Conservation (phyloP, 2,888 invertebrate species). For the Drosophila kambysellisi region DNA sequence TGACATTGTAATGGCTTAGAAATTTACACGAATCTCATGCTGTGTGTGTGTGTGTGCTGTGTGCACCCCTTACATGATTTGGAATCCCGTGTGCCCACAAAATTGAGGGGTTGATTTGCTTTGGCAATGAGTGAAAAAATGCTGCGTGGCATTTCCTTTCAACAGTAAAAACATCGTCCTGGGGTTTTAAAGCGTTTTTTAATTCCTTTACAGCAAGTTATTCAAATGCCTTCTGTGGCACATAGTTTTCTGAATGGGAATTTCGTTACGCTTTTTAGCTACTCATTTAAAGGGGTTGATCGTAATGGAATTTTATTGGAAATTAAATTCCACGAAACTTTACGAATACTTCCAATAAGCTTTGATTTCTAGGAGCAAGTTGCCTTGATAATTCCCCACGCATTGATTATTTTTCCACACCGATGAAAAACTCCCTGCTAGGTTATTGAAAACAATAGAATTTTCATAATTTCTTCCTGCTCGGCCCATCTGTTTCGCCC, state of each 20-base stretch:
- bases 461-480: constrained; percentile 65
- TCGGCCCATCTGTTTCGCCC: constrained; percentile 53
- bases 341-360: constrained; percentile 50
- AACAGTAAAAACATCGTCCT: constrained; percentile 13
- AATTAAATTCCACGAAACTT: constrained; percentile 19
- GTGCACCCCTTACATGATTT: constrained; percentile 62
- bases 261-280: constrained; percentile 31
- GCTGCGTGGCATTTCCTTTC: constrained; percentile 27
- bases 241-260: constrained; percentile 47
- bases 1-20: constrained; percentile 78
- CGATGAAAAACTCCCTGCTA: constrained; percentile 35
- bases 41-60: constrained; percentile 27
- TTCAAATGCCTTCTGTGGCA: constrained; percentile 67
- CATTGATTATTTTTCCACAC: constrained; percentile 37
- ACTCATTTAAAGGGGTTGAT: constrained; percentile 54
- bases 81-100: constrained; percentile 36
- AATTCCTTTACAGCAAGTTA: constrained; percentile 70
- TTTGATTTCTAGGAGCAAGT: not conserved
- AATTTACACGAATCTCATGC: constrained; percentile 74
- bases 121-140: constrained; percentile 38
- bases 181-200: constrained; percentile 71
- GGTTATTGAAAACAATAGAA: constrained; percentile 53
- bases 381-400: not conserved
- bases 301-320: constrained; percentile 43
- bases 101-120: constrained; percentile 63